phyloP scores from a whole-genome alignment of 2,888 invertebrate species.

The Exocentrus adspersus region DNA sequence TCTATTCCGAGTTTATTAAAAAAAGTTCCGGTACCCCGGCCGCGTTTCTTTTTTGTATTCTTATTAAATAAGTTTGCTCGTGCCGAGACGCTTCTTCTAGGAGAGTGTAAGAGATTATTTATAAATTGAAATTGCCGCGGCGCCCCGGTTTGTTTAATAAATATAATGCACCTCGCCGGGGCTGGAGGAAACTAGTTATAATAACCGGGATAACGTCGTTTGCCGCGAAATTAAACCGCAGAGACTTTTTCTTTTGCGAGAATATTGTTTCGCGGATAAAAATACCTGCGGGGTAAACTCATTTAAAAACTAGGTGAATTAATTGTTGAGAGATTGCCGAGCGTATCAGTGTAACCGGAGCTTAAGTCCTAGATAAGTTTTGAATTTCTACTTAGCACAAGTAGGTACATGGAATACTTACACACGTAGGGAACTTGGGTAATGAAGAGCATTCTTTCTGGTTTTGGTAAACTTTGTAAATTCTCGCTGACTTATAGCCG shows the following conservation, averaged over 20 bases:
- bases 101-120: not conserved
- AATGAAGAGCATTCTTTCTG: not conserved
- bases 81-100: not conserved
- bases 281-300: too few species aligned
- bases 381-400: too few species aligned
- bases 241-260: too few species aligned
- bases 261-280: too few species aligned
- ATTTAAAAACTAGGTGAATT: too few species aligned
- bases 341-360: too few species aligned
- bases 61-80: constrained; percentile 12
- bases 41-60: not conserved
- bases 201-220: too few species aligned
- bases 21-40: constrained; percentile 1
- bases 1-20: constrained; percentile 10
- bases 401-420: too few species aligned
- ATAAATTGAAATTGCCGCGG: not conserved
- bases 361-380: too few species aligned
- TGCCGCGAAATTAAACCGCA: too few species aligned
- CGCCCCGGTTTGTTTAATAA: not conserved
- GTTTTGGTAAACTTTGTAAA: not conserved
- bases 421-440: not conserved
- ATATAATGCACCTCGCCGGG: not conserved
- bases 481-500: not conserved
- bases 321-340: too few species aligned
- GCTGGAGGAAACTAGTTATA: too few species aligned